Base-by-base conservation (phyloP, 2,888 invertebrate species). In the Geotrupes spiniger region DNA sequence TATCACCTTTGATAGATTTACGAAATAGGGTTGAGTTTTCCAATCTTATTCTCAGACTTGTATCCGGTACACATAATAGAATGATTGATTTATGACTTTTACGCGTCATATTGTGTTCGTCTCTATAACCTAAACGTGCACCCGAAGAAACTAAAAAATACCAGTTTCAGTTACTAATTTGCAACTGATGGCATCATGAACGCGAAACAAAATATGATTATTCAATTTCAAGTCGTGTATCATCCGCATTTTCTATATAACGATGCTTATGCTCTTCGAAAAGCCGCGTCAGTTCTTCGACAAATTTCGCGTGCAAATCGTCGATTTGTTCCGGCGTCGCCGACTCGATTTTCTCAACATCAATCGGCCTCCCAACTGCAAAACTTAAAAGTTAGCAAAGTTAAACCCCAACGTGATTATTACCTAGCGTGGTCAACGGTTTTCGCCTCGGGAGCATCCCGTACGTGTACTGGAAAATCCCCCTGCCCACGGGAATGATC, bases 321-420 rank as follows among this genome's bases (percentile, higher is more conserved):
- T 91, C 81, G 16, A 97, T 79, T 65, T 92, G 80, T 54, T 89
- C 87, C 3, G 75, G 67, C 0, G 83, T 84, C 1, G 96, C 95
- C 25, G 87, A 78, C 9, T 76, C 69, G 56, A 81, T 83, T 71
- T 80, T 83, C 39, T 80, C 76, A 0, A 96, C 80, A 44, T 85
- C 82, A 62, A 97, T 81, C 2, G 97, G 94, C 12, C 79, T 76
- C 2, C 97, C 97, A 65, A 97, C 93, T 93, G n/a, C n/a, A n/a
- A n/a, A n/a, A n/a, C 55, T 4, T 4, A 21, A 6, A 21, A n/a
- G n/a, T n/a, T n/a, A n/a, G n/a, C n/a, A n/a, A n/a, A n/a, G n/a
- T 4, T 4, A 21, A 21, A 21, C 3, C 6, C 6, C 3, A 21
- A 3, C 6, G 21, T 21, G 3, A 4, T 21, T n/a, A n/a, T 33